phyloP scores from a whole-genome alignment of 2,888 invertebrate genomes.

The Trichopoda pennipes region DNA sequence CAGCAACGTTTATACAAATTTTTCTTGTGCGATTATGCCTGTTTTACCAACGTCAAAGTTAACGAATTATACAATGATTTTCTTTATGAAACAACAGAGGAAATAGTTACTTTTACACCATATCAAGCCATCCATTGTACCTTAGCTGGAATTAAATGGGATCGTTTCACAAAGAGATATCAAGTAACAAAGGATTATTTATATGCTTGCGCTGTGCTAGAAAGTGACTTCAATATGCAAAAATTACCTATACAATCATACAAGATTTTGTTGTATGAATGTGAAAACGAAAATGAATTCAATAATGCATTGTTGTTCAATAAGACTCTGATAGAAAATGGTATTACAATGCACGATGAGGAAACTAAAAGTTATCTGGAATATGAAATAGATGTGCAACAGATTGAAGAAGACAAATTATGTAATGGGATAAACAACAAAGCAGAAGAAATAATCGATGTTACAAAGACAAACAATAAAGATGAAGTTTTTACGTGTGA shows the following conservation, averaged over 20 bases:
- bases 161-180: conserved; percentile 65
- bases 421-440: neutral
- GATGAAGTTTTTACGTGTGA: conserved; percentile 52
- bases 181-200: conserved; percentile 67
- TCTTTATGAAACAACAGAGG: conserved; percentile 67
- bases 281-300: conserved; percentile 66
- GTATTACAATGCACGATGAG: conserved; percentile 67
- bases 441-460: conserved; percentile 27
- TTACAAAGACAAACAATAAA: conserved; percentile 22
- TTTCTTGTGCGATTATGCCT: conserved; percentile 71
- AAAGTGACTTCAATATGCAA: conserved; percentile 16
- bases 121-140: conserved; percentile 73
- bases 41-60: conserved; percentile 66
- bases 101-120: conserved; percentile 71
- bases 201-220: conserved; percentile 69
- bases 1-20: conserved; percentile 68
- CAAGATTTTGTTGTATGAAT: conserved; percentile 70
- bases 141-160: conserved; percentile 70
- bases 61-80: conserved; percentile 67
- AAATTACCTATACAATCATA: conserved; percentile 68
- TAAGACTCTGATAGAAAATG: conserved; percentile 68
- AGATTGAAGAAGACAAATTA: neutral
- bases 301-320: conserved; percentile 66
- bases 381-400: conserved; percentile 51
- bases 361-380: conserved; percentile 70